These are phyloP conservation scores for Ctenopoma kingsleyae DNA, from an alignment of 2,797 vertebrate genomes.

Conservation along the genomic window DNA sequence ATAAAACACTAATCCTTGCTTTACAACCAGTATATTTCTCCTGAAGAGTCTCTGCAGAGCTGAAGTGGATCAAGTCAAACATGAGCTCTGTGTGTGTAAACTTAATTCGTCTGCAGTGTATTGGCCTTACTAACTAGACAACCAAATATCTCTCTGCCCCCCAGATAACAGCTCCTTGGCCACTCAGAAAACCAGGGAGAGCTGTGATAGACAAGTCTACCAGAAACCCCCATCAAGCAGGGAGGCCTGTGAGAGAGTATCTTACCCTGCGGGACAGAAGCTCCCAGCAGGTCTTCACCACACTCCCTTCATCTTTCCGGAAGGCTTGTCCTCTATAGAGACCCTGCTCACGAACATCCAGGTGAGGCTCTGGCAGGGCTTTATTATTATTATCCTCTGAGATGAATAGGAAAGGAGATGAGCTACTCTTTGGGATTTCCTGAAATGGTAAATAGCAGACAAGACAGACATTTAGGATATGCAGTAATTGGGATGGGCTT, in stretches of 20 bases:
- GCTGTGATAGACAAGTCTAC: slow-evolving; percentile 94
- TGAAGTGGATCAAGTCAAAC: slow-evolving; percentile 20
- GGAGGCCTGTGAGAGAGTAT: slow-evolving; percentile 92
- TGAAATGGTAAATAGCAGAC: slow-evolving; percentile 71
- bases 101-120: slow-evolving; percentile 29
- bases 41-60: slow-evolving; percentile 5
- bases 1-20: not conserved
- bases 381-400: slow-evolving; percentile 65
- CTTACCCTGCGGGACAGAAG: slow-evolving; percentile 91
- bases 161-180: slow-evolving; percentile 93
- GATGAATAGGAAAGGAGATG: slow-evolving; percentile 72
- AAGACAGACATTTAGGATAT: slow-evolving; percentile 69
- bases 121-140: slow-evolving; percentile 31
- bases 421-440: slow-evolving; percentile 74
- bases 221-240: slow-evolving; percentile 83
- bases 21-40: not conserved
- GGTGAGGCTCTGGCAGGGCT: slow-evolving; percentile 87
- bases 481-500: slow-evolving; percentile 73
- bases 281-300: slow-evolving; percentile 93
- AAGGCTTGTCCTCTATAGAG: slow-evolving; percentile 99
- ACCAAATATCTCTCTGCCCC: slow-evolving; percentile 63
- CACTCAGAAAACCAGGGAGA: slow-evolving; percentile 90
- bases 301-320: slow-evolving; percentile 96
- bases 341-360: slow-evolving; percentile 99
- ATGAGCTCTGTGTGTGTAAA: slow-evolving; percentile 13